Evolutionary conservation across 2,113 vertebrate species (phyloP).

Genomic region (Ictalurus punctatus): DNA sequence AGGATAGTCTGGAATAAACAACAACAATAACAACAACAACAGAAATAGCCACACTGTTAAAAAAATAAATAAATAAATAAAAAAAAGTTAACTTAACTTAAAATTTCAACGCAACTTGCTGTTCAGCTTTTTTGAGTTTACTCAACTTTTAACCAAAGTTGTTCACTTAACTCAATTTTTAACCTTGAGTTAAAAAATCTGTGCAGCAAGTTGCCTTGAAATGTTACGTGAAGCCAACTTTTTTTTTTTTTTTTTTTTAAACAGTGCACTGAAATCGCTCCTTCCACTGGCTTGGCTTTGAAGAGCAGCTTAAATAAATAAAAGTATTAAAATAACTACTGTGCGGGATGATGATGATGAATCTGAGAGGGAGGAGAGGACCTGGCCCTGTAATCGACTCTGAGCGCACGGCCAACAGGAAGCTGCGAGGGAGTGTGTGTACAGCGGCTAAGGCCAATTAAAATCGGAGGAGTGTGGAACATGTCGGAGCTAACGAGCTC

Average conservation of each 20-base stretch:
- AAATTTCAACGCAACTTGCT: no score
- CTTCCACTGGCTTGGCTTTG: slow-evolving; percentile 47
- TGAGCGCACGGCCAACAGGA: slow-evolving; percentile 69
- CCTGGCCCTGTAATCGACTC: slow-evolving; percentile 58
- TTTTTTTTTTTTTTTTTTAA: no score
- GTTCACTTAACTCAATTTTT: no score
- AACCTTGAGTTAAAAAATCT: no score
- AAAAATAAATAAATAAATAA: not conserved
- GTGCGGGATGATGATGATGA: slow-evolving; percentile 54
- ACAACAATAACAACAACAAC: not conserved
- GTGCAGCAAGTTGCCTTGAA: no score
- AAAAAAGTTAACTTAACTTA: not conserved
- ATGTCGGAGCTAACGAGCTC: slow-evolving; percentile 69
- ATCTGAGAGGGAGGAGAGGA: slow-evolving; percentile 37
- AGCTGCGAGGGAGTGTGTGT: slow-evolving; percentile 57
- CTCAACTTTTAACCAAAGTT: no score
- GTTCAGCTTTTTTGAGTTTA: no score
- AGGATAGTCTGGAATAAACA: not conserved
- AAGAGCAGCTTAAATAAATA: slow-evolving; percentile 49
- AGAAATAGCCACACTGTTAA: no score
- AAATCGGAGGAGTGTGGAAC: slow-evolving; percentile 56
- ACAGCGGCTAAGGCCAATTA: slow-evolving; percentile 67
- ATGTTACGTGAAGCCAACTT: no score
- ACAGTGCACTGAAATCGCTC: slow-evolving; percentile 5
- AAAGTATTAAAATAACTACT: slow-evolving; percentile 56